These are phyloP conservation scores for Tyrannus savana DNA, from an alignment of 2,113 vertebrate species.

Conservation along the genomic window DNA sequence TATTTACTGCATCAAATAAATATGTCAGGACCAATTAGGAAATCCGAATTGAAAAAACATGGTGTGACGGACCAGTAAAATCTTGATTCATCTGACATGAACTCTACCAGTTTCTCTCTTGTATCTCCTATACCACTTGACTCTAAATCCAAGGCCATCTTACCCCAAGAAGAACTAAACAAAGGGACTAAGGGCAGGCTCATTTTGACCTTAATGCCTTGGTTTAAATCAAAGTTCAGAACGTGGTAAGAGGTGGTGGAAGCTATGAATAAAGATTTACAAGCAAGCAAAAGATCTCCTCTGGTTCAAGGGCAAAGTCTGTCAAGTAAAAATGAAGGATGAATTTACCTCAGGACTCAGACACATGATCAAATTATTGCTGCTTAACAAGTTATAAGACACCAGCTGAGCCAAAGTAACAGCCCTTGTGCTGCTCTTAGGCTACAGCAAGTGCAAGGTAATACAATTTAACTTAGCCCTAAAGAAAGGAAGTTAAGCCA, in stretches of 20 bases:
- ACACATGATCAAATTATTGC: background rate
- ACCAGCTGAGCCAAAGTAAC: slow-evolving; percentile 6
- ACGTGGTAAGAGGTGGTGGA: background rate
- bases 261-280: background rate
- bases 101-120: background rate
- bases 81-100: background rate
- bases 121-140: background rate
- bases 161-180: background rate
- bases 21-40: background rate
- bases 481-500: background rate
- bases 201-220: background rate
- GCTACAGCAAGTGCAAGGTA: background rate
- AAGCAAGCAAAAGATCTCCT: background rate
- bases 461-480: background rate
- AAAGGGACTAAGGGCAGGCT: background rate
- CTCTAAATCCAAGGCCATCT: fast-evolving
- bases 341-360: slow-evolving; percentile 1
- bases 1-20: background rate
- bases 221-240: background rate
- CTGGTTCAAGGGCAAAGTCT: background rate
- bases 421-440: background rate
- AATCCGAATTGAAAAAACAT: background rate
- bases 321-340: background rate
- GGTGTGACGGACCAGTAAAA: background rate
- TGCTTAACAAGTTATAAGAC: slow-evolving; percentile 43